Conservation (phyloP, 2,888 invertebrate species). For the Ommatoiulus sabulosus region DNA sequence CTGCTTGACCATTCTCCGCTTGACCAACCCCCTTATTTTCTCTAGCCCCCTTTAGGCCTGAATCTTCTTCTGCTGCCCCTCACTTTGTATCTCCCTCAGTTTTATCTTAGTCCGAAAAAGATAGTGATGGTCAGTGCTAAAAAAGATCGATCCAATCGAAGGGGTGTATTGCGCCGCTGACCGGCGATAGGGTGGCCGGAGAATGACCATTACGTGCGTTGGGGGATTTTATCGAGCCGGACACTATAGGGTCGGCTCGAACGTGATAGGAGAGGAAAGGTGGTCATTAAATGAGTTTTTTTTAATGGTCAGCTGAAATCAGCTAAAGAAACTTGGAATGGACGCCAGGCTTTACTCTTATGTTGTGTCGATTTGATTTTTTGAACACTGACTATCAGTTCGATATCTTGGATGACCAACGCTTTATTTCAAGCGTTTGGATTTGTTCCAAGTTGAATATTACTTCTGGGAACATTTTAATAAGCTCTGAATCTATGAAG, state of each 20-base stretch:
- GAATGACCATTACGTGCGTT: neutral
- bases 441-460: too few species aligned
- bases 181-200: slow-evolving; percentile 1
- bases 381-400: slow-evolving; percentile 17
- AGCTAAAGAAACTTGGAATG: neutral
- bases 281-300: slow-evolving; percentile 8
- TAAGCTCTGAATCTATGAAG: too few species aligned
- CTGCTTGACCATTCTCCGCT: neutral
- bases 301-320: neutral
- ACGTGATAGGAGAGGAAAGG: neutral
- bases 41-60: neutral
- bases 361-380: neutral
- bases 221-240: neutral
- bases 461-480: too few species aligned
- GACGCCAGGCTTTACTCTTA: neutral
- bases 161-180: neutral
- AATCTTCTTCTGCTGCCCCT: neutral
- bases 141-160: slow-evolving; percentile 11
- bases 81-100: neutral
- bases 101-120: slow-evolving; percentile 22
- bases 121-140: slow-evolving; percentile 25
- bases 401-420: neutral
- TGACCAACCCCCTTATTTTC: too few species aligned
- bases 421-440: too few species aligned
- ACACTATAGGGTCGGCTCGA: neutral